Base-by-base conservation (phyloP, 2,797 vertebrate genomes). In the Phrynocephalus vlangalii region DNA sequence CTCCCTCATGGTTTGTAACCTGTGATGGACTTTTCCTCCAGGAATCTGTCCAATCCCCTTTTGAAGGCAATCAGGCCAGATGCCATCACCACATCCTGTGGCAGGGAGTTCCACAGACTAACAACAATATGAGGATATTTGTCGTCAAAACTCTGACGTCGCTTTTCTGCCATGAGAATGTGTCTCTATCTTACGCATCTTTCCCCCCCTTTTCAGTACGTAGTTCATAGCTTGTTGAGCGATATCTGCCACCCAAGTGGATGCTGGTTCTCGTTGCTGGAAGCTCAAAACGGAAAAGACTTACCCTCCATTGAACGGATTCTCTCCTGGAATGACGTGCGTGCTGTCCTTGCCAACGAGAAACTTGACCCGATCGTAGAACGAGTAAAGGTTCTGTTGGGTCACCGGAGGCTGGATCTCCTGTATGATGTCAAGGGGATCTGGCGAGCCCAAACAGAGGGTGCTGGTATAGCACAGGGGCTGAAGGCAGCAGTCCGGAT, bases 401-500 rank as follows among this genome's bases (percentile, higher is more conserved):
- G 96, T 92, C 68, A 97, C 83, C 1, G 98, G 97, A 85, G 96
- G 93, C 95, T 98, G 98, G 0, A 97, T 99, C 96, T 99, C 98
- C 95, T 99, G 98, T 96, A 99, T 99, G 96, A 99, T 98, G 93
- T 99, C 98, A 96, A 99, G 95, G 1, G 99, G 99, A 93, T 99
- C 98, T 0, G 99, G 98, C 3, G 99, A 99, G 77, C 99, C 99
- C 95, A 98, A 96, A 92, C 99, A 99, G 91, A 99, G 96, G 0
- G 97, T 93, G 16, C 96, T 99, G 94, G 96, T 78, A 70, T 99
- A 98, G 94, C 99, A 99, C 72, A 97, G 96, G 0, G 98, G 96
- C 96, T 99, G 98, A 82, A 99, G 96, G 95, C 99, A 99, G 97
- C 99, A 99, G 96, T 99, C 99, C 3, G 99, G 99, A 95, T 99